phyloP scores from a whole-genome alignment of 2,113 vertebrate species.

The Chaetodon trifascialis region DNA sequence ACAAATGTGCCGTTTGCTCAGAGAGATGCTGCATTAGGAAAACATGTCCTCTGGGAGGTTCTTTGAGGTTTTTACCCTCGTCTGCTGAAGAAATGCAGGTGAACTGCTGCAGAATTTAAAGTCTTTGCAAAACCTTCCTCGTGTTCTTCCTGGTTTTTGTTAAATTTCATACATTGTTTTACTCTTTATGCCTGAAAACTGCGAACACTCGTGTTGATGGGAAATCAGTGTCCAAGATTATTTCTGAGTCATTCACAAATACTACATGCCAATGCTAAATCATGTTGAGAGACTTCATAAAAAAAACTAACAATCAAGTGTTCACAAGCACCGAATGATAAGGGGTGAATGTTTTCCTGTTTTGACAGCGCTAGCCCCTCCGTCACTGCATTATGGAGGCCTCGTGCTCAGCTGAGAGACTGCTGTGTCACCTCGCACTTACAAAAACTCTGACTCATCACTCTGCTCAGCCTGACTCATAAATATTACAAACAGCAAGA shows the following conservation, averaged over 20 bases:
- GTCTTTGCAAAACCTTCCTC: neutral
- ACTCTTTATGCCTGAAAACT: too few relatives aligned
- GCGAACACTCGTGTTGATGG: neutral
- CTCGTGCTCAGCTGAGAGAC: conserved; percentile 31
- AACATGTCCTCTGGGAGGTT: neutral
- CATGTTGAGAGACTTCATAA: neutral
- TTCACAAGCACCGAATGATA: too few relatives aligned
- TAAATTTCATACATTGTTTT: neutral
- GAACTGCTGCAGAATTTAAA: too few relatives aligned
- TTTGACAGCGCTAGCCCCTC: neutral
- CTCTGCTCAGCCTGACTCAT: conserved; percentile 38
- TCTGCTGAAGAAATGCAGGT: neutral
- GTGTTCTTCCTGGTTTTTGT: neutral
- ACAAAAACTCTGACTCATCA: conserved; percentile 55
- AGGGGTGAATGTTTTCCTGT: neutral
- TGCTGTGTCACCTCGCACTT: conserved; percentile 48
- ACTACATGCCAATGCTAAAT: neutral
- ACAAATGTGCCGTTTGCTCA: conserved; percentile 27
- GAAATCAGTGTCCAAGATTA: neutral
- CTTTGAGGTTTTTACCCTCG: neutral
- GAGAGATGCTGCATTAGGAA: neutral
- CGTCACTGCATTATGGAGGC: conserved; percentile 23
- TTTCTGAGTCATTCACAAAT: neutral
- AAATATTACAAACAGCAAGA: conserved; percentile 36
- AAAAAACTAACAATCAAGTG: neutral